A percentile compares a stretch with the other conserved stretches of the same genome.
Conservation (phyloP, 1,140 invertebrate species). For the Ridgeia piscesae region DNA sequence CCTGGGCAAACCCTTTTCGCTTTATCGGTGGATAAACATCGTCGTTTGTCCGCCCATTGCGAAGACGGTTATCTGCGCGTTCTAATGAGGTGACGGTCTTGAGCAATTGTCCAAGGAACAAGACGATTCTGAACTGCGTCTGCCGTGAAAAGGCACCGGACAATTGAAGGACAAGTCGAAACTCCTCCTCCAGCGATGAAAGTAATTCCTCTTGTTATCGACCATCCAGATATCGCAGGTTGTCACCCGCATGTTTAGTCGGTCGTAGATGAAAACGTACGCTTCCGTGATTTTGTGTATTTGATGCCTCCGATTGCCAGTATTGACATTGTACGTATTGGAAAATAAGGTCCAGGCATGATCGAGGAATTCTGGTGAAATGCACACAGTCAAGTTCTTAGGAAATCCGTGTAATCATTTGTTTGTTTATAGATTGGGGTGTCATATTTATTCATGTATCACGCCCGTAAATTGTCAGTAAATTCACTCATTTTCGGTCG, state of each 20-base stretch:
- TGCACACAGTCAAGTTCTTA: no score
- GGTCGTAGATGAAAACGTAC: not conserved
- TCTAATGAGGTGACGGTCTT: not conserved
- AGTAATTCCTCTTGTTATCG: not conserved
- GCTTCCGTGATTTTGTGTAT: no score
- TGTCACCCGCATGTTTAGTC: not conserved
- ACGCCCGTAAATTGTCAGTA: no score
- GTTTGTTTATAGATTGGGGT: no score
- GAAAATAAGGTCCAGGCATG: no score
- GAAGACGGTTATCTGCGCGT: not conserved
- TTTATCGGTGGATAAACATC: not conserved
- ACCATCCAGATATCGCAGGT: not conserved
- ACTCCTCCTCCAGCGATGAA: not conserved
- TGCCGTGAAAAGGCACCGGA: not conserved
- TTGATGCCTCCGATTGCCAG: no score
- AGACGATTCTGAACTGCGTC: not conserved
- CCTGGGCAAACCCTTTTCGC: not conserved
- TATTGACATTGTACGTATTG: no score
- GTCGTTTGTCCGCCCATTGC: not conserved
- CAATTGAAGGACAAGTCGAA: not conserved
- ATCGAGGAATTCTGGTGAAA: no score
- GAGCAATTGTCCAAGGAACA: not conserved
- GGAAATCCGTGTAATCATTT: no score
- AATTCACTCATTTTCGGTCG: no score
- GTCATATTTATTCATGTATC: no score